Conservation (phyloP, 2,113 vertebrate genomes). For the Aythya baeri region DNA sequence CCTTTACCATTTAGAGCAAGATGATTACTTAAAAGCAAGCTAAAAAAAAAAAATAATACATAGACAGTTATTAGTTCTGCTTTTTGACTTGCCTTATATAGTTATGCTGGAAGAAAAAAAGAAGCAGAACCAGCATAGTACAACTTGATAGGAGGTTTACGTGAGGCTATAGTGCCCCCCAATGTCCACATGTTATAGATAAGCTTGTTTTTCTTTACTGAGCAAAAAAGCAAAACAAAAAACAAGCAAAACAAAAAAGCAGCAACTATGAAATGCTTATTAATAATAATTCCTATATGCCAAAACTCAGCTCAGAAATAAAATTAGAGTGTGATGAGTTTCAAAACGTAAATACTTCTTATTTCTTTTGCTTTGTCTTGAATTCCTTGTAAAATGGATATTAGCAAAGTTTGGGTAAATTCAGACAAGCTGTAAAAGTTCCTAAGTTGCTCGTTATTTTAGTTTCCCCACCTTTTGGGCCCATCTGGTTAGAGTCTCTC, state of each 20-base stretch:
- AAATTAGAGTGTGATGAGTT: neutral
- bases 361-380: neutral
- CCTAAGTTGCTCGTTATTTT: neutral
- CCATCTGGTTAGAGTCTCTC: neutral
- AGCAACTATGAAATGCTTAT: neutral
- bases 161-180: constrained; percentile 49
- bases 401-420: neutral
- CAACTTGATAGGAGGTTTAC: neutral
- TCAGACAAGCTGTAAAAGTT: neutral
- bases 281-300: neutral
- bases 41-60: neutral
- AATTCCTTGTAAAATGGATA: neutral
- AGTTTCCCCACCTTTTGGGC: neutral
- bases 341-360: neutral
- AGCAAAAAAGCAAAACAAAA: neutral
- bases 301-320: neutral
- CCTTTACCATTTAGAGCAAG: neutral
- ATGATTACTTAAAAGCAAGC: neutral
- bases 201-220: neutral
- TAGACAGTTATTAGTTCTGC: neutral
- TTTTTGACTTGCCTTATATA: neutral
- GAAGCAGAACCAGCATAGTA: neutral
- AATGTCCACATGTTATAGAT: constrained; percentile 19
- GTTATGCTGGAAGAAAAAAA: neutral
- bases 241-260: neutral